These are phyloP conservation scores for Drosophila hydei DNA, from an alignment of 1,140 invertebrate species.

Conservation along the genomic window DNA sequence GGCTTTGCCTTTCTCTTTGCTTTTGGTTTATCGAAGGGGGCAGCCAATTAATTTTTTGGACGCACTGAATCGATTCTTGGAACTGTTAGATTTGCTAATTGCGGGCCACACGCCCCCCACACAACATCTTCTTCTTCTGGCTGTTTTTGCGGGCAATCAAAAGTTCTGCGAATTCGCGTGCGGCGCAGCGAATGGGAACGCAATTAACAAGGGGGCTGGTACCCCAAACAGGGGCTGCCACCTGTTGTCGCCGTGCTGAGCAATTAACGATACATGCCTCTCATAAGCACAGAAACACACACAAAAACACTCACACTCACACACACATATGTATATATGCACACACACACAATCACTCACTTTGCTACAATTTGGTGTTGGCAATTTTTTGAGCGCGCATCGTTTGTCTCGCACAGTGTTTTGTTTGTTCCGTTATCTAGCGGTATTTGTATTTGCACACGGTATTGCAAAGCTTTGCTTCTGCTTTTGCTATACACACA, in stretches of 20 bases:
- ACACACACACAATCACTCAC: slow-evolving; percentile 33
- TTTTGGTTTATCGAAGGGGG: slow-evolving; percentile 20
- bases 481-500: slow-evolving; percentile 26
- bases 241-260: slow-evolving; percentile 63
- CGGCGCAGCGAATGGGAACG: slow-evolving; percentile 57
- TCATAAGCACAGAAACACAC: slow-evolving; percentile 33
- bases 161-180: slow-evolving; percentile 72
- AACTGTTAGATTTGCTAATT: slow-evolving; percentile 83
- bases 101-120: slow-evolving; percentile 55
- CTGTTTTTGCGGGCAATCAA: slow-evolving; percentile 55
- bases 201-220: neutral
- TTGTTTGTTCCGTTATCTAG: slow-evolving; percentile 47
- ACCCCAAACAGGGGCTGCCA: slow-evolving; percentile 32
- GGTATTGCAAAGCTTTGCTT: slow-evolving; percentile 14
- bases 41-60: slow-evolving; percentile 68
- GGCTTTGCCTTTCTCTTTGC: slow-evolving; percentile 4
- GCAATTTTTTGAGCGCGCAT: slow-evolving; percentile 55
- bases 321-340: too few species aligned
- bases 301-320: slow-evolving; percentile 16
- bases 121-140: slow-evolving; percentile 1
- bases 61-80: slow-evolving; percentile 76
- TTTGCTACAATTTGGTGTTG: slow-evolving; percentile 25
- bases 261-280: slow-evolving; percentile 61
- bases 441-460: slow-evolving; percentile 38
- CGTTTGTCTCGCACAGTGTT: slow-evolving; percentile 27